A percentile compares a stretch with the other conserved stretches of the same genome.
These are phyloP conservation scores for Zaprionus camerounensis DNA, from an alignment of 1,140 invertebrate species.

Conservation along the genomic window DNA sequence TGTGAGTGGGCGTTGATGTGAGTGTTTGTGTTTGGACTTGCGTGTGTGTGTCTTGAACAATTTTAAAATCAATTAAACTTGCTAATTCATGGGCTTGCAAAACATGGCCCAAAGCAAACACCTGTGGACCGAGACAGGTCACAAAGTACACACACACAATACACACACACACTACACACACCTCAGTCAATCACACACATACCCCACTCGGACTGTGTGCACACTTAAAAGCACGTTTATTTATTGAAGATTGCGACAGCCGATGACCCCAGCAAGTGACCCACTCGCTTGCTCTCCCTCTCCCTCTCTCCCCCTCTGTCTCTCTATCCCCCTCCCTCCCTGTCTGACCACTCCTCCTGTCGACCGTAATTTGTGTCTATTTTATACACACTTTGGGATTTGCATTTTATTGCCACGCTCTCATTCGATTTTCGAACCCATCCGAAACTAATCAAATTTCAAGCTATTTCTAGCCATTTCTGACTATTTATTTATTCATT, in stretches of 20 bases:
- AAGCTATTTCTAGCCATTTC: conserved; percentile 46
- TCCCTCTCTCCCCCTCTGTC: neutral
- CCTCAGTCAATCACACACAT: neutral
- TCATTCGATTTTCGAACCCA: conserved; percentile 38
- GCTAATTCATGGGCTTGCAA: conserved; percentile 33
- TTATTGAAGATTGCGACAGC: conserved; percentile 37
- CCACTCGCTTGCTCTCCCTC: neutral
- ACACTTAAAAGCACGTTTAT: conserved; percentile 23
- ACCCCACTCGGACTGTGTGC: neutral
- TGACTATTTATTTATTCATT: conserved; percentile 65
- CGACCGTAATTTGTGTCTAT: conserved; percentile 49
- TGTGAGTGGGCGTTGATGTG: neutral
- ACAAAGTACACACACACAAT: conserved; percentile 7
- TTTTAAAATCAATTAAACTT: conserved; percentile 50
- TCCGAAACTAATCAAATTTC: conserved; percentile 66
- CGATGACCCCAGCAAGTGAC: conserved; percentile 20
- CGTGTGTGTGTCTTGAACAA: conserved; percentile 20
- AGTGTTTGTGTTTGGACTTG: neutral
- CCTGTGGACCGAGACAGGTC: conserved; percentile 15
- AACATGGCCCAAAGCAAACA: conserved; percentile 33
- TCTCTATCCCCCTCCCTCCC: neutral
- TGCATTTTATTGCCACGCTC: conserved; percentile 55
- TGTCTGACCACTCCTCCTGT: neutral
- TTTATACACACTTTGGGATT: conserved; percentile 60
- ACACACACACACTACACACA: neutral